phyloP scores from a whole-genome alignment of 1,140 invertebrate species.

The Riptortus pedestris region DNA sequence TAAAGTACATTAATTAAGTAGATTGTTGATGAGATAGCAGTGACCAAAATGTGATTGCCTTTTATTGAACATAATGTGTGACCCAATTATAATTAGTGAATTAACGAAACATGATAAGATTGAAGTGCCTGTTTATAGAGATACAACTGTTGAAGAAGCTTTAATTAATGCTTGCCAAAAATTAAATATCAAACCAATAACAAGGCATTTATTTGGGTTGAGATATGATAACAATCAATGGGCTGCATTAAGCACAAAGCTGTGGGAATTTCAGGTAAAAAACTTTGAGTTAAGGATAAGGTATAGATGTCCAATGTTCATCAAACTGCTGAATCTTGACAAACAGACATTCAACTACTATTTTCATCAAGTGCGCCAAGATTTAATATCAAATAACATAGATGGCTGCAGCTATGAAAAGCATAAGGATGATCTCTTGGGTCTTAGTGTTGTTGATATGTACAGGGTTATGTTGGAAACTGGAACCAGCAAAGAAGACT shows the following conservation, averaged over 20 bases:
- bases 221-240: conserved; percentile 49
- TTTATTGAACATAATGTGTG: too few species aligned
- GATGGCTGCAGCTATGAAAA: conserved; percentile 63
- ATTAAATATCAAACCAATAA: conserved; percentile 59
- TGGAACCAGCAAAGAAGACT: conserved; percentile 46
- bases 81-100: too few species aligned
- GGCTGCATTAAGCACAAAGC: conserved; percentile 48
- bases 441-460: conserved; percentile 76
- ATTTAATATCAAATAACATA: conserved; percentile 67
- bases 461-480: conserved; percentile 65
- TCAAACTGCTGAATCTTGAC: conserved; percentile 55
- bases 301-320: conserved; percentile 55
- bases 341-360: conserved; percentile 67
- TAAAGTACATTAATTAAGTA: too few species aligned
- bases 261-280: conserved; percentile 41
- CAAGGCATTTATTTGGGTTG: conserved; percentile 64
- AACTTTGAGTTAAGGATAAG: conserved; percentile 64
- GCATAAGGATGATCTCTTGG: conserved; percentile 61
- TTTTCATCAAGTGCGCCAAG: conserved; percentile 69
- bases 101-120: too few species aligned
- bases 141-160: conserved; percentile 52
- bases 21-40: too few species aligned
- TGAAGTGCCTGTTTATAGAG: conserved; percentile 7
- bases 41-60: too few species aligned
- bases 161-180: conserved; percentile 56